Evolutionary conservation across 2,888 invertebrate species (phyloP).

Genomic region (Tipula vernalis): DNA sequence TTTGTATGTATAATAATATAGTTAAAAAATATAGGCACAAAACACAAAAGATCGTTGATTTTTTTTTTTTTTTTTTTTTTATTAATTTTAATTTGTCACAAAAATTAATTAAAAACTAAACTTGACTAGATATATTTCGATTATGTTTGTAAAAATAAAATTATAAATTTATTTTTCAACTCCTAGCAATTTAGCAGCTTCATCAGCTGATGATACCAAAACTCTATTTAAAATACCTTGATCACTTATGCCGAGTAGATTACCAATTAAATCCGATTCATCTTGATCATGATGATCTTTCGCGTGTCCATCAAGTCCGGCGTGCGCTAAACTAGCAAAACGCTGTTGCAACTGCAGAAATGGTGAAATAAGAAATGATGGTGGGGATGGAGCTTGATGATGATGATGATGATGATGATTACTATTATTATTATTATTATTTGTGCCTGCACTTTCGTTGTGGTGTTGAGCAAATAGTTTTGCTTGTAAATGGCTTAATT

Average conservation of each 20-base stretch:
- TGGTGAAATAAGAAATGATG: background rate
- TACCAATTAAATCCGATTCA: constrained; percentile 70
- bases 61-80: background rate
- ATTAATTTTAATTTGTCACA: background rate
- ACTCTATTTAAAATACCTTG: constrained; percentile 74
- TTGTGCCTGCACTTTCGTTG: background rate
- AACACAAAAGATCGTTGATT: constrained; percentile 6
- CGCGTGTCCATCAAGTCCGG: background rate
- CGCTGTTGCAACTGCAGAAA: background rate
- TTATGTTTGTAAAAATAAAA: background rate
- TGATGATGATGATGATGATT: background rate
- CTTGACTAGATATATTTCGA: constrained; percentile 10
- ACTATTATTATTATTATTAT: background rate
- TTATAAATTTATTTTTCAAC: constrained; percentile 47
- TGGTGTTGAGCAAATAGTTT: constrained; percentile 19
- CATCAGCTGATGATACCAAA: constrained; percentile 65
- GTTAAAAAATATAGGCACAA: background rate
- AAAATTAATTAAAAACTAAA: background rate
- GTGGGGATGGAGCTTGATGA: background rate
- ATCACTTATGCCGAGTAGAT: constrained; percentile 77
- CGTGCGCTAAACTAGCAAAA: background rate
- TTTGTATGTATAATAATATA: background rate
- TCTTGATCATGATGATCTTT: constrained; percentile 33
- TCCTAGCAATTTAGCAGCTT: constrained; percentile 78
- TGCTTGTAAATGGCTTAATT: constrained; percentile 24